Conservation (phyloP, 2,888 invertebrate genomes). For the Perizoma flavofasciatum region DNA sequence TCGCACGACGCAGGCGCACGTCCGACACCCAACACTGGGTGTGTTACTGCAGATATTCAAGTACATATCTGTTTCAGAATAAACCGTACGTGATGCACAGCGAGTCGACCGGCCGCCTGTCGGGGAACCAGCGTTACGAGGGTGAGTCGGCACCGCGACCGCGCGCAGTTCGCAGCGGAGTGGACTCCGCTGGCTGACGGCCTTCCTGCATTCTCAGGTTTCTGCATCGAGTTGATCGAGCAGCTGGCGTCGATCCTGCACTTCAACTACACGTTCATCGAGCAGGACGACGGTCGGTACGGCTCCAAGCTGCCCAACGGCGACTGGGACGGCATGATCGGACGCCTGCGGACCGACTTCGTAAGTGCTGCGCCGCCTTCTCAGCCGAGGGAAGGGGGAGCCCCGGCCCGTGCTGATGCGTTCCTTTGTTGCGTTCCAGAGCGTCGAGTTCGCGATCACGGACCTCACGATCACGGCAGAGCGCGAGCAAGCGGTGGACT, state of each 20-base stretch:
- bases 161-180: neutral
- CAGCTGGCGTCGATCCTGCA: constrained; percentile 88
- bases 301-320: constrained; percentile 85
- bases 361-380: constrained; percentile 55
- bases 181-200: neutral
- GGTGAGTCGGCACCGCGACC: constrained; percentile 66
- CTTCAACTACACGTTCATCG: constrained; percentile 92
- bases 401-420: neutral
- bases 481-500: constrained; percentile 94
- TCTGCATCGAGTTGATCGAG: constrained; percentile 93
- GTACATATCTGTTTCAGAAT: constrained; percentile 80
- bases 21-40: too few relatives aligned
- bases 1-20: neutral
- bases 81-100: constrained; percentile 95
- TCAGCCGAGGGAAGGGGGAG: too few relatives aligned
- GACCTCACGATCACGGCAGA: constrained; percentile 95
- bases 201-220: constrained; percentile 84
- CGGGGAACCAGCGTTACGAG: constrained; percentile 92
- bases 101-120: constrained; percentile 84
- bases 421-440: constrained; percentile 70
- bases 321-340: constrained; percentile 89
- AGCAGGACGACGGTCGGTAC: constrained; percentile 88
- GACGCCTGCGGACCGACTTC: constrained; percentile 84
- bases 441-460: constrained; percentile 95
- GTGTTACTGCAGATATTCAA: too few relatives aligned